Evolutionary conservation across 2,888 invertebrate genomes (phyloP).

Genomic region (Eustalomyia histrio): DNA sequence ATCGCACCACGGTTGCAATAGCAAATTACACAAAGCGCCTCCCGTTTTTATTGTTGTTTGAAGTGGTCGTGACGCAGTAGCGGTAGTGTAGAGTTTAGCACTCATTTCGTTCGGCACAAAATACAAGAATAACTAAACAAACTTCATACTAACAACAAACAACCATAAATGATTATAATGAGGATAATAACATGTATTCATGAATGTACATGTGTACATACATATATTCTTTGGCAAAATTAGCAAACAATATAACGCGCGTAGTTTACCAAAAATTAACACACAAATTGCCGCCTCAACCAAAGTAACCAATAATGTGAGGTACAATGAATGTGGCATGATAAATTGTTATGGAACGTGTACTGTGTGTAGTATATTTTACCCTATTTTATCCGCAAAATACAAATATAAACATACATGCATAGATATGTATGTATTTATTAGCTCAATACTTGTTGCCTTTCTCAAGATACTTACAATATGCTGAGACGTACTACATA

Average conservation of each 20-base stretch:
- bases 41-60: conserved; percentile 28
- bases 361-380: background rate
- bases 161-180: conserved; percentile 47
- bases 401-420: background rate
- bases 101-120: conserved; percentile 13
- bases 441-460: background rate
- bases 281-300: conserved; percentile 44
- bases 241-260: conserved; percentile 14
- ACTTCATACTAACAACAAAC: background rate
- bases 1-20: conserved; percentile 35
- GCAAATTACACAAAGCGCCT: conserved; percentile 31
- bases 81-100: background rate
- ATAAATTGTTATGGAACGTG: conserved; percentile 41
- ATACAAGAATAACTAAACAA: conserved; percentile 4
- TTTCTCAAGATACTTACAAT: background rate
- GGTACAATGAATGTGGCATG: conserved; percentile 28
- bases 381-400: background rate
- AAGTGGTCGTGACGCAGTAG: background rate
- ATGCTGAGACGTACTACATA: background rate
- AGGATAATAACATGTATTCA: conserved; percentile 27
- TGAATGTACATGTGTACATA: background rate
- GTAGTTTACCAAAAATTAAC: conserved; percentile 26
- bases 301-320: conserved; percentile 32
- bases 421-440: no score
- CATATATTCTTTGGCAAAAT: background rate